Evolutionary conservation across 1,140 invertebrate genomes (phyloP), one percentile per base, ranked within the genome.

Genomic region (Drosophila guanche): DNA sequence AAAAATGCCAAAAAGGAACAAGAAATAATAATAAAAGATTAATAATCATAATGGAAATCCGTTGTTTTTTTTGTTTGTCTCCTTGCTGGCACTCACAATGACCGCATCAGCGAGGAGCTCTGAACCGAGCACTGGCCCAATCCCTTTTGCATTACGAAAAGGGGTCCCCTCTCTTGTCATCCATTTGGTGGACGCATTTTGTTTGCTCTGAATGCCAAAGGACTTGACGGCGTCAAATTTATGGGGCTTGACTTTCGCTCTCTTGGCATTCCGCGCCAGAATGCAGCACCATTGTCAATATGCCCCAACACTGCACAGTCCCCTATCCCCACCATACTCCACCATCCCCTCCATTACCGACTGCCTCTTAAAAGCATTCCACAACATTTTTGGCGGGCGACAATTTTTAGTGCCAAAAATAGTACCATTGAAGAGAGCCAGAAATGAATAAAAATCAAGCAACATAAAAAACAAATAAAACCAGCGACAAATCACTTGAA

Each of bases 151-250:
- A n/a, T n/a, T n/a, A n/a, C n/a, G n/a, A n/a, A n/a, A n/a, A n/a
- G 33, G 33, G 3, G 5, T 27, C 51, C 29, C 10, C 29, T 25
- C 58, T 46, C 10, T 14, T 7, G 46, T 14, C 48, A 14, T 22
- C 48, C 63, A 52, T 54, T 61, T 33, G 33, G 10, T 61, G 59
- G 65, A 20, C 56, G 69, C 69, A 72, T 62, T 72, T 72, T 72
- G 69, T 72, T 72, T 72, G 67, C 68, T 55, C 25, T 37, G 67
- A 56, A 72, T 71, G 68, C 68, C 69, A 72, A 71, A 72, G 69
- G 68, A 71, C 68, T 71, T 72, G 43, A 50, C 68, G 69, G 69
- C 69, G 67, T 72, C 69, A 72, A 72, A 72, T 72, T 72, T 72
- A 72, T 72, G 69, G 68, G 56, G 33, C 56, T 71, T 72, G 57